phyloP scores from a whole-genome alignment of 2,113 vertebrate species.

The Leptobrachium ailaonicum region DNA sequence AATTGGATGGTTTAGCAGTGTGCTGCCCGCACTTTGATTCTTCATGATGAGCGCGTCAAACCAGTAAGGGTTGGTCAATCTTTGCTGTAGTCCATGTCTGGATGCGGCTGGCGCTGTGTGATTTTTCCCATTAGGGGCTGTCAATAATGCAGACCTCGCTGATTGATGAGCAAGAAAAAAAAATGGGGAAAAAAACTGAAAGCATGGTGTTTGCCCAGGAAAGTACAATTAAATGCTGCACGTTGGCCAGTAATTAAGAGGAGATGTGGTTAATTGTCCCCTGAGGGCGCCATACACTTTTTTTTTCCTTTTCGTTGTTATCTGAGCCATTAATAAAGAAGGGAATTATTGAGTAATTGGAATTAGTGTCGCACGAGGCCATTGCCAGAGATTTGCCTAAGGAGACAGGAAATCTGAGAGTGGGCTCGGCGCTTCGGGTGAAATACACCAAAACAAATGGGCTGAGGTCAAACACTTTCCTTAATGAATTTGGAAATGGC shows the following conservation, averaged over 20 bases:
- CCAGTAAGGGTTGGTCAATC: not conserved
- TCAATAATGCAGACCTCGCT: constrained; percentile 19
- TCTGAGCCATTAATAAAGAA: constrained; percentile 25
- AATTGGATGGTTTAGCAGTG: not conserved
- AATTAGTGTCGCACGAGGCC: not conserved
- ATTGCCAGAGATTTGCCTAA: constrained; percentile 21
- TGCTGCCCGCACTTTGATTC: not conserved
- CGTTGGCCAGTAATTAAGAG: constrained; percentile 8
- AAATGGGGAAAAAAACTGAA: not conserved
- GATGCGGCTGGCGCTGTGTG: not conserved
- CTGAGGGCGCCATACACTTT: constrained; percentile 16
- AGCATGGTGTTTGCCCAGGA: constrained; percentile 21
- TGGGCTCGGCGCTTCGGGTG: not conserved
- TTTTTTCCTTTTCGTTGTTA: not conserved
- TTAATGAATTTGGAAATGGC: not conserved
- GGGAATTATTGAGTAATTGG: constrained; percentile 11
- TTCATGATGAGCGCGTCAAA: not conserved
- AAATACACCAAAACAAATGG: not conserved
- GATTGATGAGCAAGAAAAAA: constrained; percentile 9
- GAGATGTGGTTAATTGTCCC: constrained; percentile 30
- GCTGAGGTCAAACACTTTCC: not conserved
- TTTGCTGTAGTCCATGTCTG: not conserved
- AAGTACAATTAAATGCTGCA: not conserved
- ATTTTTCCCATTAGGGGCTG: not conserved
- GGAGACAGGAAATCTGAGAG: constrained; percentile 17